Evolutionary conservation across 1,140 invertebrate species (phyloP).

Genomic region (Maconellicoccus hirsutus): DNA sequence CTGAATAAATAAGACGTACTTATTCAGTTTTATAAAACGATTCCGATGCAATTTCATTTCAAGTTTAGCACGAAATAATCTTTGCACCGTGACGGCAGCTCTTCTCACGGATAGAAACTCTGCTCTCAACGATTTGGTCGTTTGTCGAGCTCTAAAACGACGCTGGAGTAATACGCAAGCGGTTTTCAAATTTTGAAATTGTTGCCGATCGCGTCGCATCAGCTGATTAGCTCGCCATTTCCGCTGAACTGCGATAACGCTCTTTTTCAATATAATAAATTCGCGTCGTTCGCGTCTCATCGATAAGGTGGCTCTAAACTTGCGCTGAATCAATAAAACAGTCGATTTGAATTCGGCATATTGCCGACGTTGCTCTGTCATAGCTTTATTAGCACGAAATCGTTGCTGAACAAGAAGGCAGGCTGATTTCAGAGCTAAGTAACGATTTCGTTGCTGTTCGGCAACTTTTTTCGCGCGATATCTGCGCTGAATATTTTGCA

Average conservation of each 20-base stretch:
- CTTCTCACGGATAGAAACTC: slow-evolving; percentile 33
- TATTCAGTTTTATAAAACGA: slow-evolving; percentile 33
- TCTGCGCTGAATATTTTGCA: slow-evolving; percentile 31
- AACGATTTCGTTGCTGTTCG: slow-evolving; percentile 22
- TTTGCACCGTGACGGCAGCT: slow-evolving; percentile 35
- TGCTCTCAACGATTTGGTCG: slow-evolving; percentile 25
- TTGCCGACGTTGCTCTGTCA: slow-evolving; percentile 31
- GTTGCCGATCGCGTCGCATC: background rate
- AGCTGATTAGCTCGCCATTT: slow-evolving; percentile 35
- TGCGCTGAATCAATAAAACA: slow-evolving; percentile 30
- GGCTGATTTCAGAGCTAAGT: slow-evolving; percentile 13
- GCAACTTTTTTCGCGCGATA: slow-evolving; percentile 15
- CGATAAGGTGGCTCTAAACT: slow-evolving; percentile 27
- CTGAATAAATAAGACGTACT: slow-evolving; percentile 37
- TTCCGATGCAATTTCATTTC: slow-evolving; percentile 24
- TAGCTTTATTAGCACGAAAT: slow-evolving; percentile 40
- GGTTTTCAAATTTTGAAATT: background rate
- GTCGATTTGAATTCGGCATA: slow-evolving; percentile 34
- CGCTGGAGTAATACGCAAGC: slow-evolving; percentile 39
- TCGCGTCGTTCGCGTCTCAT: slow-evolving; percentile 24
- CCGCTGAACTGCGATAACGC: slow-evolving; percentile 43
- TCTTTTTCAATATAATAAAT: slow-evolving; percentile 33
- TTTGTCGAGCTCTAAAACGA: slow-evolving; percentile 36
- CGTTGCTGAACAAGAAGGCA: slow-evolving; percentile 40
- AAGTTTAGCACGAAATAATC: slow-evolving; percentile 18